A percentile compares a stretch with the other conserved stretches of the same genome.
Conservation (phyloP, 64 coral and sea anemone genomes). For the Actinia equina region DNA sequence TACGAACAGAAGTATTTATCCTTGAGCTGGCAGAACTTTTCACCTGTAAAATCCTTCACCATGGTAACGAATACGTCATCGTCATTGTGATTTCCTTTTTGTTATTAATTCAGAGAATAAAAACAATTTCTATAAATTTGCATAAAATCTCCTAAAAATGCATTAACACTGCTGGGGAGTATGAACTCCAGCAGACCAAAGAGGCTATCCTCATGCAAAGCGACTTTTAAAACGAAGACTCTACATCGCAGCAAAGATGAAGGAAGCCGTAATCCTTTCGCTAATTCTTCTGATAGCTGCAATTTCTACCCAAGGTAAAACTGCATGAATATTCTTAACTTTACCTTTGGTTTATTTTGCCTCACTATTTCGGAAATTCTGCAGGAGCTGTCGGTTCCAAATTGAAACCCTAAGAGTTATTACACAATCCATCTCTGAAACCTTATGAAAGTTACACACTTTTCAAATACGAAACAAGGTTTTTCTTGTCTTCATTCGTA, state of each 20-base stretch:
- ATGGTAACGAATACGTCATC: neutral
- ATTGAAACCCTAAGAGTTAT: too few species aligned
- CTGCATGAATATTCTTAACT: neutral
- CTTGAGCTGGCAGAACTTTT: neutral
- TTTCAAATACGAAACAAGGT: too few species aligned
- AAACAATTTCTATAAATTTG: neutral
- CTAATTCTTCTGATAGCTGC: neutral
- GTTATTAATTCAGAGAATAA: neutral
- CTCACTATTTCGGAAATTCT: too few species aligned
- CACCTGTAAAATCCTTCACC: neutral
- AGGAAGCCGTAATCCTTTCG: neutral
- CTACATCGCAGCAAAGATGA: neutral
- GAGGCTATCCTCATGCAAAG: neutral
- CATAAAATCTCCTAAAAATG: neutral
- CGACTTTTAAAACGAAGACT: neutral
- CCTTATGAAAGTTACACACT: too few species aligned
- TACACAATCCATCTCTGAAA: too few species aligned
- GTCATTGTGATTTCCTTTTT: neutral
- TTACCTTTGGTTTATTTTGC: too few species aligned
- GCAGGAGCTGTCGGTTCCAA: too few species aligned
- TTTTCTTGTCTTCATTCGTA: too few species aligned
- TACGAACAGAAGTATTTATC: neutral
- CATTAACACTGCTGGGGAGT: neutral
- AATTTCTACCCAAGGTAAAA: neutral
- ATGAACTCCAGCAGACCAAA: neutral